Conservation (phyloP, 2,797 vertebrate genomes). For the Gallinago solitaria region DNA sequence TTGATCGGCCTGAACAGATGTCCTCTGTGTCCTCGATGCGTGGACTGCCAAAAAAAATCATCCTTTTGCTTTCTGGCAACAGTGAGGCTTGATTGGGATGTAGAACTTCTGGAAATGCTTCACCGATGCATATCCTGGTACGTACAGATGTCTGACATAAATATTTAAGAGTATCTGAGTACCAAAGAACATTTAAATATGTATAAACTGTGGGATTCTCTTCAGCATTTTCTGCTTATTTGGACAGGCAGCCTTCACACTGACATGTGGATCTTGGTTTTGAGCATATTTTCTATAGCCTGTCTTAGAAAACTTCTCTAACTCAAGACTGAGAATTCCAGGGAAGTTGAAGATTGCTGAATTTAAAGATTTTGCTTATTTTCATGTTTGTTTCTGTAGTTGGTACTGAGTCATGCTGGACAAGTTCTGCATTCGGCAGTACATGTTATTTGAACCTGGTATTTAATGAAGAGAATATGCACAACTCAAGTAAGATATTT, state of each 20-base stretch:
- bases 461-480: not conserved
- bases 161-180: not conserved
- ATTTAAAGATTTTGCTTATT: not conserved
- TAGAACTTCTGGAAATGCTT: not conserved
- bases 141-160: not conserved
- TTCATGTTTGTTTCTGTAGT: not conserved
- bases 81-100: not conserved
- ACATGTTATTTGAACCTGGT: not conserved
- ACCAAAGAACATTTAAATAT: not conserved
- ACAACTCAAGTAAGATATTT: not conserved
- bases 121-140: not conserved
- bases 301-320: not conserved
- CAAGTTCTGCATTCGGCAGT: not conserved
- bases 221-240: not conserved
- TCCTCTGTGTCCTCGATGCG: not conserved
- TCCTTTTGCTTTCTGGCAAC: not conserved
- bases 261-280: not conserved
- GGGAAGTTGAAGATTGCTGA: not conserved
- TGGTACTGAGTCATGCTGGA: not conserved
- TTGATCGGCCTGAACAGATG: not conserved
- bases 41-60: not conserved
- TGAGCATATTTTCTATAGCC: not conserved
- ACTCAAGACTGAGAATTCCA: not conserved
- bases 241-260: not conserved
- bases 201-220: not conserved